Percentiles rank a stretch among this genome's conserved stretches.
Evolutionary conservation across 1,140 invertebrate genomes (phyloP).

Genomic region (Ostrea denselamellosa): DNA sequence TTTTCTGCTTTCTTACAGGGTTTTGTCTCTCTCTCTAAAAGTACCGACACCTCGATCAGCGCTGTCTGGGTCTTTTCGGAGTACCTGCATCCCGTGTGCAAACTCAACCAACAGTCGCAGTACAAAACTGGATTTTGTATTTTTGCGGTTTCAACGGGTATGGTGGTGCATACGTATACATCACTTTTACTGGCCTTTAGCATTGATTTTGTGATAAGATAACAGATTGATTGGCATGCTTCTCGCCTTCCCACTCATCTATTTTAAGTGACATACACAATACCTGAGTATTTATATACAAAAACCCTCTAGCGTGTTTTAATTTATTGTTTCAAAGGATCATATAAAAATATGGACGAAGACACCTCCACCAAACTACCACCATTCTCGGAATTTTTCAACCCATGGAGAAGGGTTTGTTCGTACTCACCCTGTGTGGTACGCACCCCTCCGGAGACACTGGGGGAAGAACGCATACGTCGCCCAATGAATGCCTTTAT

Average conservation of each 20-base stretch:
- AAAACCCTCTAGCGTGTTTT: not conserved
- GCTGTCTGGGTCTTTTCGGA: no score
- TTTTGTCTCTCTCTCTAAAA: no score
- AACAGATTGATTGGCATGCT: not conserved
- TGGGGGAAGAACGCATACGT: conserved; percentile 66
- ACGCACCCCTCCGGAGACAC: not conserved
- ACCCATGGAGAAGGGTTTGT: not conserved
- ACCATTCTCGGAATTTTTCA: not conserved
- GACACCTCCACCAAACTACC: not conserved
- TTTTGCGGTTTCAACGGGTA: conserved; percentile 10
- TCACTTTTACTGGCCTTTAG: conserved; percentile 31
- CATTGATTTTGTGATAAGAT: conserved; percentile 34
- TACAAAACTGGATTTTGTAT: conserved; percentile 17
- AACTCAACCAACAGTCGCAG: no score
- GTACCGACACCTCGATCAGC: no score
- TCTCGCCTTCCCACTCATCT: not conserved
- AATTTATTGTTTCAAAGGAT: not conserved
- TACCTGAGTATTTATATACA: conserved; percentile 20
- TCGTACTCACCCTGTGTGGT: not conserved
- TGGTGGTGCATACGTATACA: not conserved
- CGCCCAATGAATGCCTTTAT: conserved; percentile 79
- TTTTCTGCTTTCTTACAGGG: no score
- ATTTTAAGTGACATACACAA: conserved; percentile 38
- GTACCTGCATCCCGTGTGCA: no score
- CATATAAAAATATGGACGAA: not conserved